Conservation (phyloP, 2,797 vertebrate species). For the Nyctibius grandis region DNA sequence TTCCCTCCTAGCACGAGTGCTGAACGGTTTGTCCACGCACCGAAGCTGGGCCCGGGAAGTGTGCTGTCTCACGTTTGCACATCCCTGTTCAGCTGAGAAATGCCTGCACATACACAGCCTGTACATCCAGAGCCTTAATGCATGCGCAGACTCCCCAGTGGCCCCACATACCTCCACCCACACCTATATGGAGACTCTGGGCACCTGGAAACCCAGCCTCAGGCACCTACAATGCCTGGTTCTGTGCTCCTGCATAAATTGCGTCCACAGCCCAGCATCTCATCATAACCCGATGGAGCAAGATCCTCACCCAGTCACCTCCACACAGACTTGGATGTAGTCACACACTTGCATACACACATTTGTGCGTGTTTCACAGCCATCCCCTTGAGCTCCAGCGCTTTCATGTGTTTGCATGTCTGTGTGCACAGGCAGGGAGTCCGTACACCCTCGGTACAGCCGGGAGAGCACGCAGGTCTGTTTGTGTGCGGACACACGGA, state of each 20-base stretch:
- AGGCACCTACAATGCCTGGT: background rate
- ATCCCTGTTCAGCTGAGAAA: background rate
- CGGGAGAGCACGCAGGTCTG: background rate
- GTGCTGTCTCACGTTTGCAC: background rate
- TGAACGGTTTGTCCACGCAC: background rate
- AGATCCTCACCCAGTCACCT: background rate
- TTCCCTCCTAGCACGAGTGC: background rate
- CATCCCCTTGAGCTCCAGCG: background rate
- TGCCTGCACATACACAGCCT: background rate
- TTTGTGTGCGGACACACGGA: background rate
- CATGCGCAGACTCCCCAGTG: background rate
- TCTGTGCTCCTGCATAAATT: background rate
- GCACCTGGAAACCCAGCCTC: background rate
- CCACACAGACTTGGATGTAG: background rate
- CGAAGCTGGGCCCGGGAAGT: background rate
- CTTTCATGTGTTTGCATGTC: background rate
- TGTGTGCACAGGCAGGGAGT: background rate
- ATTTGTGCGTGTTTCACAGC: background rate
- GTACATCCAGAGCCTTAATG: background rate
- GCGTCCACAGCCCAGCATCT: background rate
- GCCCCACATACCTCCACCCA: background rate
- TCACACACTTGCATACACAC: background rate
- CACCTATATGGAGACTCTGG: background rate
- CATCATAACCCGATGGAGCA: rapidly evolving
- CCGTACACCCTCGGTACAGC: rapidly evolving